These are phyloP conservation scores for Agapostemon virescens DNA, from an alignment of 2,888 invertebrate species.

Conservation along the genomic window DNA sequence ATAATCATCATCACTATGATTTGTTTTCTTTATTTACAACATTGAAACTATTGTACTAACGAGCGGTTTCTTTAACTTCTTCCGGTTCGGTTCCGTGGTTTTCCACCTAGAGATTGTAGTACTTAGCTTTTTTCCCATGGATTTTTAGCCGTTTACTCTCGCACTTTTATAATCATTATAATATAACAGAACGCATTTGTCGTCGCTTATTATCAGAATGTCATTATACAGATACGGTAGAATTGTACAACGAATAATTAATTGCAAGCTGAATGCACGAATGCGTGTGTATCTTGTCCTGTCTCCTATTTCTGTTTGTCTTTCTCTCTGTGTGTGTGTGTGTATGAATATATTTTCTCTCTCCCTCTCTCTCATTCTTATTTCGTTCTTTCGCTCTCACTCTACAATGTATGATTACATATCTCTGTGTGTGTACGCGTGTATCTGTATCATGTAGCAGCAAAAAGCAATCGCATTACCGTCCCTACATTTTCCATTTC, in stretches of 20 bases:
- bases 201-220: constrained; percentile 56
- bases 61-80: constrained; percentile 44
- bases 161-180: constrained; percentile 19
- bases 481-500: constrained; percentile 18
- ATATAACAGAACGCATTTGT: constrained; percentile 60
- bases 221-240: constrained; percentile 60
- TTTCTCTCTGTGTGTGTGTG: not conserved
- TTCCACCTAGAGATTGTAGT: constrained; percentile 35
- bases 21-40: constrained; percentile 73
- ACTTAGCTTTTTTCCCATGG: constrained; percentile 36
- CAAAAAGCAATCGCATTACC: constrained; percentile 58
- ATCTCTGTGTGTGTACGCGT: not conserved
- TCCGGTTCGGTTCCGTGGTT: constrained; percentile 15
- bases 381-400: not conserved
- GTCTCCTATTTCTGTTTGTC: not conserved
- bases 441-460: constrained; percentile 51
- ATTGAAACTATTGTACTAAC: constrained; percentile 72
- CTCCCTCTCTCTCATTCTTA: not conserved
- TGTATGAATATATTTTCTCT: not conserved
- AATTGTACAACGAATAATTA: constrained; percentile 68
- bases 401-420: not conserved
- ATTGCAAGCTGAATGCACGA: constrained; percentile 41
- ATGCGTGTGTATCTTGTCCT: constrained; percentile 19
- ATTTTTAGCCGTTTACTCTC: not conserved
- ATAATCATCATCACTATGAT: constrained; percentile 65